Percentiles rank a stretch among this genome's conserved stretches.
Conservation (phyloP, 1,140 invertebrate species). For the Ceratosolen fusciceps region DNA sequence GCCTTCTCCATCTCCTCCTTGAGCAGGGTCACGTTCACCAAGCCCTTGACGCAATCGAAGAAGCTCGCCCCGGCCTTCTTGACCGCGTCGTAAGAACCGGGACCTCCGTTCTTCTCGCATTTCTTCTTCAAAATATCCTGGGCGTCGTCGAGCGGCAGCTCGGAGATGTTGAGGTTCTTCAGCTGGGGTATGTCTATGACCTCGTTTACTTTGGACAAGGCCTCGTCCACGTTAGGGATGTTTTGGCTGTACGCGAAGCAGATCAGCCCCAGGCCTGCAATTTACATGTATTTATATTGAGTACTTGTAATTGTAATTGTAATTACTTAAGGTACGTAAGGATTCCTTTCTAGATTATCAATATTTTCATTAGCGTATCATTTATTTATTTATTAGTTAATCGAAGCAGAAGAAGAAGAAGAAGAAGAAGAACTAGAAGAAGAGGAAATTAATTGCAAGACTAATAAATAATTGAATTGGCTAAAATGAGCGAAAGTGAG, state of each 20-base stretch:
- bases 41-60: slow-evolving; percentile 66
- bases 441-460: too few species aligned
- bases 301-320: too few species aligned
- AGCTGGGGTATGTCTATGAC: slow-evolving; percentile 30
- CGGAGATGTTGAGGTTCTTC: slow-evolving; percentile 52
- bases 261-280: slow-evolving; percentile 15
- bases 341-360: too few species aligned
- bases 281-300: too few species aligned
- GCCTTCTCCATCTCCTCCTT: slow-evolving; percentile 76
- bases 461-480: too few species aligned
- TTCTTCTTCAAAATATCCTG: slow-evolving; percentile 64
- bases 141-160: slow-evolving; percentile 56
- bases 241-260: slow-evolving; percentile 9
- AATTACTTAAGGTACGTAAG: too few species aligned
- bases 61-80: slow-evolving; percentile 60
- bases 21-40: slow-evolving; percentile 72
- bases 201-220: slow-evolving; percentile 53
- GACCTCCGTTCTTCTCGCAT: slow-evolving; percentile 67
- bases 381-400: too few species aligned
- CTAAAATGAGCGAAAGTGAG: too few species aligned
- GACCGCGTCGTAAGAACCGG: slow-evolving; percentile 57
- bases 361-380: too few species aligned
- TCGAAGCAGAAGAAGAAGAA: too few species aligned
- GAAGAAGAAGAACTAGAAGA: too few species aligned
- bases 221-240: slow-evolving; percentile 19